phyloP scores from a whole-genome alignment of 2,113 vertebrate genomes.

The Strigops habroptila region DNA sequence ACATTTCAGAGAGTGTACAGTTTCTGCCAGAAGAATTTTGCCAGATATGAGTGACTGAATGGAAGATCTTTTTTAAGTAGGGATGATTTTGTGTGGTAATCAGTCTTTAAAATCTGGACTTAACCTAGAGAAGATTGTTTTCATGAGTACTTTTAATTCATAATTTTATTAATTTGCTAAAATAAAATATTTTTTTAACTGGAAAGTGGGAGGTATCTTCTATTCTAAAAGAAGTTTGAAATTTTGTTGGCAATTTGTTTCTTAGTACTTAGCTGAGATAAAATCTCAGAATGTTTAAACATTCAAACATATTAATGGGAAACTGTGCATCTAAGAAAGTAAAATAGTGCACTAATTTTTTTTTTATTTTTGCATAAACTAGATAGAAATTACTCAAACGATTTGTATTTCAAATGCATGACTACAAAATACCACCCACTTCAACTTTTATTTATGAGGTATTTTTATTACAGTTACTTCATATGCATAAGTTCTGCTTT shows the following conservation, averaged over 20 bases:
- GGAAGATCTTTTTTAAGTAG: conserved; percentile 18
- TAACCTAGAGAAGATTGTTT: neutral
- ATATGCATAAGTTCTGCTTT: neutral
- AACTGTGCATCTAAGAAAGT: neutral
- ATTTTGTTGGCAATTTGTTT: neutral
- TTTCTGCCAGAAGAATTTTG: neutral
- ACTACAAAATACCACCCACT: neutral
- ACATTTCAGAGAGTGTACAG: neutral
- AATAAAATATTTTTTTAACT: neutral
- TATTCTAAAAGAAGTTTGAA: neutral
- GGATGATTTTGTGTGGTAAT: conserved; percentile 30
- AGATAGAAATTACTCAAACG: neutral
- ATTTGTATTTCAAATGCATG: neutral
- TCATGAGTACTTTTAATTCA: conserved; percentile 22
- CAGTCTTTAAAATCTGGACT: conserved; percentile 21
- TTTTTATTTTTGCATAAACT: neutral
- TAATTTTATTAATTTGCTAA: neutral
- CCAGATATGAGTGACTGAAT: neutral
- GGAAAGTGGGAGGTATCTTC: neutral
- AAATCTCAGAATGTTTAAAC: neutral
- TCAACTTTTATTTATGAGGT: neutral
- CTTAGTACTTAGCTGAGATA: neutral
- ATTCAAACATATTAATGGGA: neutral
- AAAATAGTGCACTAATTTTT: neutral
- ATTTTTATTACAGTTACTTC: neutral